These are phyloP conservation scores for Eilema caniola DNA, from an alignment of 2,888 invertebrate genomes.

Conservation along the genomic window DNA sequence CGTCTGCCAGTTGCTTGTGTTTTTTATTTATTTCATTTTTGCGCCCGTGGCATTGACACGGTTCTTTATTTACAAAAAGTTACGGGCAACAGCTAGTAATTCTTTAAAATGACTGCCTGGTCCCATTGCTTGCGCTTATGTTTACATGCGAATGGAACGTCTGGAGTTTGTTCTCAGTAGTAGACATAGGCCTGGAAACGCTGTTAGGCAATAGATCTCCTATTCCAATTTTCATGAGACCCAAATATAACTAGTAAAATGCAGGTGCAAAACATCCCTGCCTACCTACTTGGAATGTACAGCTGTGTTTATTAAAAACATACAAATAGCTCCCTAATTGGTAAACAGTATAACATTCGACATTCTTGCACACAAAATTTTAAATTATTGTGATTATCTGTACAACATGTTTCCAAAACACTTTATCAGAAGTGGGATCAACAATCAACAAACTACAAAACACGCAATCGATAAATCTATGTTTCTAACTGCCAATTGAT, in stretches of 20 bases:
- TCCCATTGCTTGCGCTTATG: no score
- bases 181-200: no score
- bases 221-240: not conserved
- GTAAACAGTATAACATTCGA: not conserved
- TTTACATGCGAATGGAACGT: no score
- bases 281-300: not conserved
- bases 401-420: not conserved
- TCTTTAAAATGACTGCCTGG: no score
- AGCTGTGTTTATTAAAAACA: not conserved
- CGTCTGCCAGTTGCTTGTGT: no score
- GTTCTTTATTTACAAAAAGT: no score
- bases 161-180: no score
- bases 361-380: not conserved
- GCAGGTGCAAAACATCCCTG: no score
- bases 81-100: no score
- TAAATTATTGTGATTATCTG: conserved; percentile 1
- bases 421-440: conserved; percentile 14
- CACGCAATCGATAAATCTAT: not conserved
- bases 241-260: not conserved
- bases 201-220: no score
- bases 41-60: no score
- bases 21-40: no score
- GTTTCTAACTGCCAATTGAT: conserved; percentile 7
- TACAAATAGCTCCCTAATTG: not conserved
- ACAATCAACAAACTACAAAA: conserved; percentile 12